Percentiles rank a stretch among this genome's conserved stretches.
Evolutionary conservation across 1,140 invertebrate species (phyloP).

Genomic region (Temnothorax nylanderi): DNA sequence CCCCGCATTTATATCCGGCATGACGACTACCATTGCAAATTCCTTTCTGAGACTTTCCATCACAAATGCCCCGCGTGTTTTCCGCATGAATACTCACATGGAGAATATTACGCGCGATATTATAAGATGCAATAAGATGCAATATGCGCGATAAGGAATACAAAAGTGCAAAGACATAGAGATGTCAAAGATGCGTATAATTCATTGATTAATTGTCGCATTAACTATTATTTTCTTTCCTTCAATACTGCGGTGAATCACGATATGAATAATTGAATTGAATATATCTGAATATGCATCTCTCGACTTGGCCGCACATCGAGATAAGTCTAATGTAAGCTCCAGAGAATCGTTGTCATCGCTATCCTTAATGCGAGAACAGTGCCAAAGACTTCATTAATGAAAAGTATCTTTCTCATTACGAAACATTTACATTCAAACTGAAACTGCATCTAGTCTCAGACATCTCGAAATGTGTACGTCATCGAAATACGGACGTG

Average conservation of each 20-base stretch:
- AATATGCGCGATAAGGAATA: background rate
- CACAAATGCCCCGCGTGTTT: constrained; percentile 15
- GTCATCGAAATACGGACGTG: background rate
- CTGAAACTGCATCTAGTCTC: background rate
- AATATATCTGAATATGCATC: constrained; percentile 9
- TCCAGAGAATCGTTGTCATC: constrained; percentile 26
- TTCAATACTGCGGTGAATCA: background rate
- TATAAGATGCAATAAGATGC: background rate
- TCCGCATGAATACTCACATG: background rate
- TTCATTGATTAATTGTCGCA: background rate
- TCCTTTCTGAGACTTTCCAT: constrained; percentile 43
- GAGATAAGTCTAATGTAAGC: background rate
- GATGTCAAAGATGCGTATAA: background rate
- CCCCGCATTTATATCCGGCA: constrained; percentile 36
- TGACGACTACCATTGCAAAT: constrained; percentile 16
- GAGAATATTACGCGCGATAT: constrained; percentile 6
- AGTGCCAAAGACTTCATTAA: background rate
- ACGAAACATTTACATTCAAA: background rate
- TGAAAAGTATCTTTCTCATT: background rate
- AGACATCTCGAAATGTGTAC: background rate
- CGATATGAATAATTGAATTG: constrained; percentile 16
- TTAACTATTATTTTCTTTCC: constrained; percentile 19
- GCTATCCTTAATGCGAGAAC: constrained; percentile 17
- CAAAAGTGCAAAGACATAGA: background rate
- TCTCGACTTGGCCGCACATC: background rate